phyloP scores from a whole-genome alignment of 2,797 vertebrate genomes.

The Erethizon dorsatum region DNA sequence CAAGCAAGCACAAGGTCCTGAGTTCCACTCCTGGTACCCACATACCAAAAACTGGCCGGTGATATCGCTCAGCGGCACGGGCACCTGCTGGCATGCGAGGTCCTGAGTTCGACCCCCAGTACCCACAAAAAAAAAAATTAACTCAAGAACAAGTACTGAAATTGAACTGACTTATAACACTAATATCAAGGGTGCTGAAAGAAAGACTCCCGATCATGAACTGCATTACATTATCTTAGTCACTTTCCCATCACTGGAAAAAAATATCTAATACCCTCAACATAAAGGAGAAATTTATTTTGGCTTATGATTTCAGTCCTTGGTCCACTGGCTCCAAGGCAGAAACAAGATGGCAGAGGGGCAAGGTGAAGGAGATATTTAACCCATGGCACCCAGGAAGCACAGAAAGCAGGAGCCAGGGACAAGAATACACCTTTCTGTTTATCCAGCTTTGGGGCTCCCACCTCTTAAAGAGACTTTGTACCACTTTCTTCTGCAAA shows the following conservation, averaged over 20 bases:
- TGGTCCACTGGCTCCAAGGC: background rate
- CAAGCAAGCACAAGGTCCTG: too few species aligned
- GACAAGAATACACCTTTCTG: background rate
- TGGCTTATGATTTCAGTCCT: background rate
- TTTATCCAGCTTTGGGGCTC: background rate
- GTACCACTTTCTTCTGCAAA: background rate
- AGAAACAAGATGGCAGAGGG: background rate
- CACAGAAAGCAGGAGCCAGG: background rate
- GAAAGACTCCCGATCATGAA: background rate
- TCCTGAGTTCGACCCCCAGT: too few species aligned
- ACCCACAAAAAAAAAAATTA: background rate
- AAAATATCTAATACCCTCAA: background rate
- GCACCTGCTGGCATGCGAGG: too few species aligned
- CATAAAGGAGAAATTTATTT: background rate
- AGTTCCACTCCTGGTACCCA: too few species aligned
- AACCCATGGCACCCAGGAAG: background rate
- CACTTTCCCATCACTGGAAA: background rate
- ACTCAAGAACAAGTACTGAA: constrained; percentile 29
- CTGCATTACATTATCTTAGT: background rate
- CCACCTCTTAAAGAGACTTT: background rate
- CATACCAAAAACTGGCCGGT: too few species aligned
- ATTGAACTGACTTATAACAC: background rate
- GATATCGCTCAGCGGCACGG: too few species aligned
- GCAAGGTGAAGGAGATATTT: background rate
- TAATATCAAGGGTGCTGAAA: background rate